Evolutionary conservation across 2,113 vertebrate genomes (phyloP).

Genomic region (Gulo gulo): DNA sequence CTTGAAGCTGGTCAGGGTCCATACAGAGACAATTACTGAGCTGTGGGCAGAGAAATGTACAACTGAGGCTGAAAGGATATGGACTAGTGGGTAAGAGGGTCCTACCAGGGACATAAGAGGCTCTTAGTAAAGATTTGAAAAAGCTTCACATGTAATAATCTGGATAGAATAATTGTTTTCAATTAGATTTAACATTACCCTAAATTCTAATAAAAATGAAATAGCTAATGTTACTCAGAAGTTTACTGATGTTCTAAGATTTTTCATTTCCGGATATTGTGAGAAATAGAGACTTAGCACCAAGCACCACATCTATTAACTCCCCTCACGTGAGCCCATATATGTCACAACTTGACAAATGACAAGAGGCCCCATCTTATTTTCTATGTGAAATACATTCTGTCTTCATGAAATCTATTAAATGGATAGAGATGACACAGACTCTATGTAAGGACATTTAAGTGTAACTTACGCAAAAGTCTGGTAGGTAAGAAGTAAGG

Average conservation of each 20-base stretch:
- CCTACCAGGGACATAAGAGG: background rate
- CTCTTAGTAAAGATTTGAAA: background rate
- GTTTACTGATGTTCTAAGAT: conserved; percentile 33
- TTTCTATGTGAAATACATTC: background rate
- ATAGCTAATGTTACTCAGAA: conserved; percentile 14
- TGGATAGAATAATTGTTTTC: background rate
- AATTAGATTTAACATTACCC: background rate
- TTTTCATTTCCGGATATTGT: conserved; percentile 39
- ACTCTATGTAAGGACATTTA: background rate
- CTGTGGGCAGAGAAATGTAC: background rate
- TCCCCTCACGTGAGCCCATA: background rate
- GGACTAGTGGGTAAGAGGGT: background rate
- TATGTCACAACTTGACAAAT: background rate
- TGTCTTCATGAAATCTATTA: background rate
- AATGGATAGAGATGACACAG: background rate
- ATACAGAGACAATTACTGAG: background rate
- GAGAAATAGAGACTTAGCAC: background rate
- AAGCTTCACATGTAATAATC: background rate
- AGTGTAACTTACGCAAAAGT: background rate
- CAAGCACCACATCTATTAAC: background rate
- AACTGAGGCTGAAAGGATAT: background rate
- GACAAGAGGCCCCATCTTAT: background rate
- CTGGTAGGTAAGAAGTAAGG: background rate
- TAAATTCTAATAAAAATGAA: conserved; percentile 46
- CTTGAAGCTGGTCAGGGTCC: background rate